A percentile compares a stretch with the other conserved stretches of the same genome.
Evolutionary conservation across 2,113 vertebrate species (phyloP).

Genomic region (Erpornis zantholeuca): DNA sequence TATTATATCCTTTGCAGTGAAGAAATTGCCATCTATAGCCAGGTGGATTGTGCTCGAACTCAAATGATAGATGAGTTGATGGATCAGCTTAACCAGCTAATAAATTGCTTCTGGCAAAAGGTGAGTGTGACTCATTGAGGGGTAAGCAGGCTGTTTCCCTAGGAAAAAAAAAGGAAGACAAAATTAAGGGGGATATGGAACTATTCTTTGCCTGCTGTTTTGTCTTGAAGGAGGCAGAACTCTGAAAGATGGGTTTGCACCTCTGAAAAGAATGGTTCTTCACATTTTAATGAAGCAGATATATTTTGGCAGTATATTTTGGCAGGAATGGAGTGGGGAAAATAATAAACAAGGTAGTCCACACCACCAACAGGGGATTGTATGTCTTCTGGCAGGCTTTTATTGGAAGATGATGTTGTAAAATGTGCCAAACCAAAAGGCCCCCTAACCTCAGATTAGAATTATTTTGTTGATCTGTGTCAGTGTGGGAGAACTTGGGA

Average conservation of each 20-base stretch:
- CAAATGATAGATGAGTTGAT: conserved; percentile 78
- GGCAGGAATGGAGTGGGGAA: not conserved
- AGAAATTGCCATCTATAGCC: conserved; percentile 50
- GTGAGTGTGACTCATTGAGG: conserved; percentile 55
- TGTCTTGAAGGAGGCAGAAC: not conserved
- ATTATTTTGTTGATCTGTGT: not conserved
- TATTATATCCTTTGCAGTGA: conserved; percentile 75
- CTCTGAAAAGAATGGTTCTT: not conserved
- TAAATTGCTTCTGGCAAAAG: conserved; percentile 67
- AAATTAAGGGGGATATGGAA: not conserved
- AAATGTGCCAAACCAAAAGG: conserved; percentile 7
- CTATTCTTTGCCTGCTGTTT: not conserved
- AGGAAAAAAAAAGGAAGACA: not conserved
- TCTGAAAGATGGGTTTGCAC: not conserved
- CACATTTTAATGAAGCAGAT: not conserved
- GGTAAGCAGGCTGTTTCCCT: not conserved
- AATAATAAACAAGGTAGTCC: not conserved
- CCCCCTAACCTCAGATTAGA: not conserved
- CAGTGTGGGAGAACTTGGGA: not conserved
- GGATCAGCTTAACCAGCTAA: conserved; percentile 66
- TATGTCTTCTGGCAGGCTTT: not conserved
- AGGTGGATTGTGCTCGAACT: conserved; percentile 65
- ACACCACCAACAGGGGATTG: not conserved
- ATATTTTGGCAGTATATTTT: not conserved
- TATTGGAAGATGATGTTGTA: not conserved